Percentiles rank a stretch among this genome's conserved stretches.
phyloP scores from a whole-genome alignment of 2,888 invertebrate genomes.

The Pachliopta kotzebuea region DNA sequence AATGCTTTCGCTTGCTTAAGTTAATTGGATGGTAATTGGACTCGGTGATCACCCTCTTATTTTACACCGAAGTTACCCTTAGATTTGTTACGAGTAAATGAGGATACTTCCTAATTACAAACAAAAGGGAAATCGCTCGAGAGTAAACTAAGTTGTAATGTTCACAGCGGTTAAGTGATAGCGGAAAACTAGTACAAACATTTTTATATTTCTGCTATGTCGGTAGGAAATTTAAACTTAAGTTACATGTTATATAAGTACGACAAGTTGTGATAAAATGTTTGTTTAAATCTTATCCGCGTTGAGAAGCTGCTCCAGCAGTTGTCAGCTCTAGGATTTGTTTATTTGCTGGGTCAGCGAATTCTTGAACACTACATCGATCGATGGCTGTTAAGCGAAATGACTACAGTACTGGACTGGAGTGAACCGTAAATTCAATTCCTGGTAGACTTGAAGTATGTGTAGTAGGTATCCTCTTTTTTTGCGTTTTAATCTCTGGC shows the following conservation, averaged over 20 bases:
- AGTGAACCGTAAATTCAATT: neutral
- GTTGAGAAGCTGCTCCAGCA: neutral
- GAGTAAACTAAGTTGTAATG: slow-evolving; percentile 5
- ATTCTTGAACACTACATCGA: neutral
- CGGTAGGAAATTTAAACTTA: too few species aligned
- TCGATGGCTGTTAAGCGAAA: neutral
- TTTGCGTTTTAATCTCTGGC: too few species aligned
- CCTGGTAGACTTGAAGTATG: neutral
- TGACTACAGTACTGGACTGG: neutral
- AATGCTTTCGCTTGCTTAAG: slow-evolving; percentile 1
- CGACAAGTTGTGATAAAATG: neutral
- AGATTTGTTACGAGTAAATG: slow-evolving; percentile 11
- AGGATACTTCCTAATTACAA: slow-evolving; percentile 10
- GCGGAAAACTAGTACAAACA: neutral
- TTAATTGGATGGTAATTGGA: slow-evolving; percentile 19
- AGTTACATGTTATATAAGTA: neutral
- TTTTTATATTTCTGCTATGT: neutral
- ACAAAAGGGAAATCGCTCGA: slow-evolving; percentile 12
- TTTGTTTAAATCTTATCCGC: neutral
- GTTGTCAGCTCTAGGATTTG: slow-evolving; percentile 1
- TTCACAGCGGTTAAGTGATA: neutral
- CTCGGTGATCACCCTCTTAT: neutral
- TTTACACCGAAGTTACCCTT: slow-evolving; percentile 2
- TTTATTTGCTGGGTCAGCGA: neutral
- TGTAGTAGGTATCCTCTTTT: too few species aligned